Percentiles rank a stretch among this genome's conserved stretches.
Evolutionary conservation across 2,888 invertebrate species (phyloP).

Genomic region (Drosophila meridiana): DNA sequence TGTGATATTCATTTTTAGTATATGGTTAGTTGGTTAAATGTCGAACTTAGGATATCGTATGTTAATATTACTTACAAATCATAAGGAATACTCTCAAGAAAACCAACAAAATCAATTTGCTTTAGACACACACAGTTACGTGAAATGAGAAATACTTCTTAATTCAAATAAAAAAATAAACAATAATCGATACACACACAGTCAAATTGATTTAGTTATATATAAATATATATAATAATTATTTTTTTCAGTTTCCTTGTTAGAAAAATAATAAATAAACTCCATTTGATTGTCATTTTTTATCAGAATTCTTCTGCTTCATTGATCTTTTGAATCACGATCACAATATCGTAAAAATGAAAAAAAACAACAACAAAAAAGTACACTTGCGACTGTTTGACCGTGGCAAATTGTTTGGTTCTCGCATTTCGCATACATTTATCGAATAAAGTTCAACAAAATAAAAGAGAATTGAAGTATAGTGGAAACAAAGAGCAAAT

Average conservation of each 20-base stretch:
- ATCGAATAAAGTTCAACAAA: conserved; percentile 33
- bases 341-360: conserved; percentile 34
- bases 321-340: conserved; percentile 25
- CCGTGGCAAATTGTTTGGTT: conserved; percentile 34
- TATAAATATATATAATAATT: conserved; percentile 1
- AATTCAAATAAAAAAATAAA: conserved; percentile 26
- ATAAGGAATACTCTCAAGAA: conserved; percentile 41
- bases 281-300: conserved; percentile 14
- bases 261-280: conserved; percentile 2
- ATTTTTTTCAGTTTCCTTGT: conserved; percentile 50
- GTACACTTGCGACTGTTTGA: conserved; percentile 67
- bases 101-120: conserved; percentile 41
- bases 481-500: conserved; percentile 21
- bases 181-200: conserved; percentile 38
- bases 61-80: conserved; percentile 53
- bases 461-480: conserved; percentile 6
- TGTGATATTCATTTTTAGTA: conserved; percentile 60
- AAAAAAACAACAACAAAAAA: conserved; percentile 82
- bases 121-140: conserved; percentile 69
- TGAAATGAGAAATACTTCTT: conserved; percentile 39
- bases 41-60: conserved; percentile 39
- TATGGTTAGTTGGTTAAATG: conserved; percentile 75
- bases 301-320: conserved; percentile 1
- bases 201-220: conserved; percentile 26
- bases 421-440: conserved; percentile 30